Evolutionary conservation across 2,888 invertebrate genomes (phyloP).

Genomic region (Cataglyphis albicans): DNA sequence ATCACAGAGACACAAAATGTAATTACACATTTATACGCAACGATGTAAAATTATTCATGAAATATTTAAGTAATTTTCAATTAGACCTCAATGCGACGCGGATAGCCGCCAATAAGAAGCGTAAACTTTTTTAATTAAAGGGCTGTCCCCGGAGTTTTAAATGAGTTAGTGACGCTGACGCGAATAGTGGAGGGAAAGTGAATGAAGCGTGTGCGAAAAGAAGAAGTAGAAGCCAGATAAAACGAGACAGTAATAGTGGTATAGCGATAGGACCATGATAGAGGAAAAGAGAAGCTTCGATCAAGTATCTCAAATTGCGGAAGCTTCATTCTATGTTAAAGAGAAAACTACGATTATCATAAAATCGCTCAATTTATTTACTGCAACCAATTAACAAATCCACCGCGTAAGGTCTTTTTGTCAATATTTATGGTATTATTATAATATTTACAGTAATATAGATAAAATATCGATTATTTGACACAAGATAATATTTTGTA

Average conservation of each 20-base stretch:
- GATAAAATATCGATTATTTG: neutral
- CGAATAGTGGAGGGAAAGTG: constrained; percentile 43
- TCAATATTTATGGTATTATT: neutral
- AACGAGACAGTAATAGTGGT: constrained; percentile 31
- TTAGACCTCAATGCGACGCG: constrained; percentile 72
- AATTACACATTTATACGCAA: neutral
- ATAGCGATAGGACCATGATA: constrained; percentile 15
- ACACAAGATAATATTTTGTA: neutral
- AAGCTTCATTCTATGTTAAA: constrained; percentile 13
- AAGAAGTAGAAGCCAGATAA: constrained; percentile 9
- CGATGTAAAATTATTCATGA: constrained; percentile 56
- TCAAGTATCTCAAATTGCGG: constrained; percentile 12
- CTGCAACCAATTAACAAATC: constrained; percentile 39
- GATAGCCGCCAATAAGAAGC: constrained; percentile 74
- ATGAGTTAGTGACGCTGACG: constrained; percentile 74
- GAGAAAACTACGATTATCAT: constrained; percentile 25
- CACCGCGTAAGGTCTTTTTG: neutral
- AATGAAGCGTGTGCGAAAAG: constrained; percentile 34
- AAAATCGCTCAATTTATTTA: constrained; percentile 38
- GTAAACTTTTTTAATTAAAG: constrained; percentile 83
- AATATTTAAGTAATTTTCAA: constrained; percentile 74
- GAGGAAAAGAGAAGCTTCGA: constrained; percentile 7
- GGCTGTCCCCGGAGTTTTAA: constrained; percentile 78
- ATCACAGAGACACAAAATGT: neutral
- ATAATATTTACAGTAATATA: neutral